A percentile compares a stretch with the other conserved stretches of the same genome.
Evolutionary conservation across 2,113 vertebrate genomes (phyloP).

Genomic region (Pelusios castaneus): DNA sequence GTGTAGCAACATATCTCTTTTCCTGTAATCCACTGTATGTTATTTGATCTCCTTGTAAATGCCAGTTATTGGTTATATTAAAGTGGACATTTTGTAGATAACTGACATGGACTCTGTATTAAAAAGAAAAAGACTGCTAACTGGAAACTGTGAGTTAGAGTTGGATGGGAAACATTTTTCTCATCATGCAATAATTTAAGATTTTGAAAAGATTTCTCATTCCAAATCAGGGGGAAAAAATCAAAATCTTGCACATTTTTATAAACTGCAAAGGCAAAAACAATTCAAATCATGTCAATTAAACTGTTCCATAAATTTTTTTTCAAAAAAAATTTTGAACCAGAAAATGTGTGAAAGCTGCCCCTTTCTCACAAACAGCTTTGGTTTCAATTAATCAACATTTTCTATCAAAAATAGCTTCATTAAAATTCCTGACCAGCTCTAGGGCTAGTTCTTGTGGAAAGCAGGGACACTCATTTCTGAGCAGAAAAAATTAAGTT

Average conservation of each 20-base stretch:
- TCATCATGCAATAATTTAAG: background rate
- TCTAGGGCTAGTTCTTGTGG: background rate
- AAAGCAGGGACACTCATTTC: background rate
- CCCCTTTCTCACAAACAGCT: background rate
- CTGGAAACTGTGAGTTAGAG: background rate
- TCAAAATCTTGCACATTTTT: constrained; percentile 46
- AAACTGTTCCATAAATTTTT: background rate
- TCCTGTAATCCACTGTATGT: background rate
- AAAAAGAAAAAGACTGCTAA: background rate
- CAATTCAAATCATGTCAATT: background rate
- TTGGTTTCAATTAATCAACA: background rate
- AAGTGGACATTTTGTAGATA: background rate
- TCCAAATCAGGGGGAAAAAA: constrained; percentile 34
- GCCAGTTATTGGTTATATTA: constrained; percentile 45
- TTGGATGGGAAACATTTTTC: constrained; percentile 36
- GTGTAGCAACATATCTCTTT: constrained; percentile 38
- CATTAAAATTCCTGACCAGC: background rate
- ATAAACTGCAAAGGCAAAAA: constrained; percentile 35
- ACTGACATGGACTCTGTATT: constrained; percentile 2
- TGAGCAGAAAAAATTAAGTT: background rate
- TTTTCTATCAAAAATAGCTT: background rate
- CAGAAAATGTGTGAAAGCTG: background rate
- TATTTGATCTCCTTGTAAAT: constrained; percentile 30
- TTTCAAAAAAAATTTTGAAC: background rate
- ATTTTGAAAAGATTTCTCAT: constrained; percentile 38